phyloP scores from a whole-genome alignment of 1,140 invertebrate genomes.

The Cotesia vestalis region DNA sequence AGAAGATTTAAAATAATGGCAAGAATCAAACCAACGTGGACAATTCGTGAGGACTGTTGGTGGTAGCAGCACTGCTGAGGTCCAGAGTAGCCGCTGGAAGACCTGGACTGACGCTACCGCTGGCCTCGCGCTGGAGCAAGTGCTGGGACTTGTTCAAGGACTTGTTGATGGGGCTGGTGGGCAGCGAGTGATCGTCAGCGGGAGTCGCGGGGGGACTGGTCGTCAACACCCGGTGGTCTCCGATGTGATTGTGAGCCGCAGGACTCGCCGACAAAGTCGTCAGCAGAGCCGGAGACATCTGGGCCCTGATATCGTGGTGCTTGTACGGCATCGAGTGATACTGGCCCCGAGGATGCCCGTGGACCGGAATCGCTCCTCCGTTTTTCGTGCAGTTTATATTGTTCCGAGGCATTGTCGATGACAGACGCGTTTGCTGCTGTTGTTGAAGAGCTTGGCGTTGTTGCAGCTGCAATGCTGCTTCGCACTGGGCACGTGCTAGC shows the following conservation, averaged over 20 bases:
- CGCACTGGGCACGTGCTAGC: slow-evolving; percentile 63
- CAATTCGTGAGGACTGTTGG: slow-evolving; percentile 74
- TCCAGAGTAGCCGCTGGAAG: slow-evolving; percentile 71
- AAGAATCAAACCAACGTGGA: slow-evolving; percentile 71
- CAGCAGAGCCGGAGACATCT: slow-evolving; percentile 62
- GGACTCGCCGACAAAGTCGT: slow-evolving; percentile 50
- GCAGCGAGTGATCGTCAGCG: slow-evolving; percentile 55
- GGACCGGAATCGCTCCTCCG: slow-evolving; percentile 41
- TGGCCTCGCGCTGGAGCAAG: slow-evolving; percentile 64
- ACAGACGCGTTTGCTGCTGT: slow-evolving; percentile 44
- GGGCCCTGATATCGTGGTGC: slow-evolving; percentile 51
- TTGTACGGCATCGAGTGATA: slow-evolving; percentile 46
- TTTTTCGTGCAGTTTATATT: slow-evolving; percentile 29
- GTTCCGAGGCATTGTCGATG: slow-evolving; percentile 34
- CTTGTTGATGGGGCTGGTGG: slow-evolving; percentile 58
- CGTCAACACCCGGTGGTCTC: slow-evolving; percentile 47
- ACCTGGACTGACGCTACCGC: slow-evolving; percentile 72
- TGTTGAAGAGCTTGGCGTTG: slow-evolving; percentile 54
- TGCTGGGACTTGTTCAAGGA: slow-evolving; percentile 56
- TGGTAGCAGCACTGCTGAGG: slow-evolving; percentile 73
- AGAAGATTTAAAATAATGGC: background rate
- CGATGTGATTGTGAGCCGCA: slow-evolving; percentile 59
- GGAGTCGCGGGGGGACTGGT: slow-evolving; percentile 57
- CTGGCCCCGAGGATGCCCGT: slow-evolving; percentile 34
- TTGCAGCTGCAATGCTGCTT: slow-evolving; percentile 57